Evolutionary conservation across 2,888 invertebrate species (phyloP).

Genomic region (Tipula lateralis): DNA sequence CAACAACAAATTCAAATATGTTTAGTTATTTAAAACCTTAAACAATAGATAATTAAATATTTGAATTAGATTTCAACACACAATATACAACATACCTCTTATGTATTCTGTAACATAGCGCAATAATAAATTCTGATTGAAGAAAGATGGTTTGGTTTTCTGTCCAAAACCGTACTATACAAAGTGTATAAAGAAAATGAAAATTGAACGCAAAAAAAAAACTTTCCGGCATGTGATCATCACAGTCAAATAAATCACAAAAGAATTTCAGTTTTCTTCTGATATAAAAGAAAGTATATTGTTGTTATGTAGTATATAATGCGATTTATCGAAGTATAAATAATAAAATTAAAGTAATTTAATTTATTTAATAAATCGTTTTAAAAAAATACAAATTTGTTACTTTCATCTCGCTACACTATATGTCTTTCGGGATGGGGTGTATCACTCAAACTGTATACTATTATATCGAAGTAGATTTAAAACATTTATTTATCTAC

Average conservation of each 20-base stretch:
- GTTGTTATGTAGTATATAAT: neutral
- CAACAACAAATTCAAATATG: neutral
- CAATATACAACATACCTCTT: neutral
- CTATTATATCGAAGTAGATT: neutral
- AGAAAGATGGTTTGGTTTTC: neutral
- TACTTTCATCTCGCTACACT: neutral
- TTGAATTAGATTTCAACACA: neutral
- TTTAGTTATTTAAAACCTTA: neutral
- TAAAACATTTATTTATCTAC: neutral
- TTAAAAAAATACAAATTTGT: neutral
- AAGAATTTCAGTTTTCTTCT: neutral
- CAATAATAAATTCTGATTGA: neutral
- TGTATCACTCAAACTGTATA: neutral
- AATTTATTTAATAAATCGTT: neutral
- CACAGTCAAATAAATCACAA: neutral
- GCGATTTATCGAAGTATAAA: neutral
- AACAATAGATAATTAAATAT: slow-evolving; percentile 1
- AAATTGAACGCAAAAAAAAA: neutral
- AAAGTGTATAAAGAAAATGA: neutral
- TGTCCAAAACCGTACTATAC: too few species aligned
- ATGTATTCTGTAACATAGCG: neutral
- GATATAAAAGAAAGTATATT: neutral
- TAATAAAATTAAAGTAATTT: neutral
- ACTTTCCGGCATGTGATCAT: neutral
- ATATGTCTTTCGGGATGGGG: neutral